Evolutionary conservation across 2,113 vertebrate genomes (phyloP).

Genomic region (Leptobrachium leishanense): DNA sequence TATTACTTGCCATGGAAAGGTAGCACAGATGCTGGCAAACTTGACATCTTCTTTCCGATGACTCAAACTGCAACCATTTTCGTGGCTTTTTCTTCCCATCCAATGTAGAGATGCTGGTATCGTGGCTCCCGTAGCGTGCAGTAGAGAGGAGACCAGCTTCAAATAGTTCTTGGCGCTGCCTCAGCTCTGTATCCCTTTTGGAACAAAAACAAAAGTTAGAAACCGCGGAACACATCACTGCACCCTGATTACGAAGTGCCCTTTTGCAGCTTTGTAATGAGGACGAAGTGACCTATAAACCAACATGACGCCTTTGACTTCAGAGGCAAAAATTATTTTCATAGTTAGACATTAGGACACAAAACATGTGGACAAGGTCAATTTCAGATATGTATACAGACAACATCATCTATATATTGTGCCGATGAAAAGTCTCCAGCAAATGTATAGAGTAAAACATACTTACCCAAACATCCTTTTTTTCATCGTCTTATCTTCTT

Average conservation of each 20-base stretch:
- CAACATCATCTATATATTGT: no score
- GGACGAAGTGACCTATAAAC: slow-evolving; percentile 13
- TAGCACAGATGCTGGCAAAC: slow-evolving; percentile 97
- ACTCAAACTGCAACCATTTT: slow-evolving; percentile 94
- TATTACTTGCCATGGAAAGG: slow-evolving; percentile 88
- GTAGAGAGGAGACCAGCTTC: slow-evolving; percentile 91
- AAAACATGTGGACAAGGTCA: no score
- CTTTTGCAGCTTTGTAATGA: slow-evolving; percentile 24
- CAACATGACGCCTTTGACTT: slow-evolving; percentile 39
- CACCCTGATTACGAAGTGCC: slow-evolving; percentile 13
- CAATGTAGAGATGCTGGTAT: slow-evolving; percentile 67
- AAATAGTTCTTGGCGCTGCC: slow-evolving; percentile 89
- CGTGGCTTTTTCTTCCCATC: slow-evolving; percentile 93
- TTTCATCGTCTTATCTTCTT: no score
- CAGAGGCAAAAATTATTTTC: slow-evolving; percentile 33
- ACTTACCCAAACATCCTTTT: no score
- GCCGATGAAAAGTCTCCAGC: no score
- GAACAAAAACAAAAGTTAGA: slow-evolving; percentile 14
- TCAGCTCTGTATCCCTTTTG: slow-evolving; percentile 92
- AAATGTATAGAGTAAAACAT: no score
- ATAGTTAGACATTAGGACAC: no score
- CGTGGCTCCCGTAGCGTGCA: slow-evolving; percentile 89
- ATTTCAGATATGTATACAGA: no score
- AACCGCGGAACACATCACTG: neutral
- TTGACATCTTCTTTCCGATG: slow-evolving; percentile 93